These are phyloP conservation scores for Pseudomugil gertrudae DNA, from an alignment of 2,797 vertebrate species.

Conservation along the genomic window DNA sequence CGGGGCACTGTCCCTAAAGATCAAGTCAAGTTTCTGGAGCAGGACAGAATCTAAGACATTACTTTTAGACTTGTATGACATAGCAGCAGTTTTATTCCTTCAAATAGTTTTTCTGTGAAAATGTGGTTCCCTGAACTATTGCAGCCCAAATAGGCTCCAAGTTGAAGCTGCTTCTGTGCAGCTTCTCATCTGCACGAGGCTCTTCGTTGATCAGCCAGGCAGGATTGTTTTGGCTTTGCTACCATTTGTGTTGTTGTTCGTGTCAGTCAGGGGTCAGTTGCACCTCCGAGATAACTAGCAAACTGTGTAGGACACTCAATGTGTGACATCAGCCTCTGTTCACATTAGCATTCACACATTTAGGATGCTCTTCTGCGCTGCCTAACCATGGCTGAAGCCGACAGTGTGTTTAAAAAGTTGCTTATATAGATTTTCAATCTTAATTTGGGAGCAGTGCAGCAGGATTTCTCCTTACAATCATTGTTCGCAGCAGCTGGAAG, in stretches of 20 bases:
- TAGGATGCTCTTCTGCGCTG: slow-evolving; percentile 49
- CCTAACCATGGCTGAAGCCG: neutral
- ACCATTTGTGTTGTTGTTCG: slow-evolving; percentile 31
- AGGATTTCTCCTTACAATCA: slow-evolving; percentile 17
- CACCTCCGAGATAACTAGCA: slow-evolving; percentile 31
- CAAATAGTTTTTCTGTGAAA: slow-evolving; percentile 27
- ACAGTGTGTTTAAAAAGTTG: neutral
- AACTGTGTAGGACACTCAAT: slow-evolving; percentile 17
- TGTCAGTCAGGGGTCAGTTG: slow-evolving; percentile 30
- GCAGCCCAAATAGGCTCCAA: slow-evolving; percentile 21
- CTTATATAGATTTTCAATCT: slow-evolving; percentile 22
- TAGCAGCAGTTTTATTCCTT: slow-evolving; percentile 22
- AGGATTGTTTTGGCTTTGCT: slow-evolving; percentile 52
- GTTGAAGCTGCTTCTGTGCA: slow-evolving; percentile 5
- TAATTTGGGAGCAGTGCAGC: slow-evolving; percentile 14
- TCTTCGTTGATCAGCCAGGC: slow-evolving; percentile 31
- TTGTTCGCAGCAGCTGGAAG: slow-evolving; percentile 31
- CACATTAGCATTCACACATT: slow-evolving; percentile 50
- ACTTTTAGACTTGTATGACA: slow-evolving; percentile 13
- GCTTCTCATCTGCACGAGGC: slow-evolving; percentile 35
- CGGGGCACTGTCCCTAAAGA: slow-evolving; percentile 20
- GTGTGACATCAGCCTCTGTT: slow-evolving; percentile 22
- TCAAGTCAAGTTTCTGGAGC: slow-evolving; percentile 19
- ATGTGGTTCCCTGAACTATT: slow-evolving; percentile 20
- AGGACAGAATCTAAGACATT: slow-evolving; percentile 20